phyloP scores from a whole-genome alignment of 2,888 invertebrate species.

The Leptinotarsa juncta region DNA sequence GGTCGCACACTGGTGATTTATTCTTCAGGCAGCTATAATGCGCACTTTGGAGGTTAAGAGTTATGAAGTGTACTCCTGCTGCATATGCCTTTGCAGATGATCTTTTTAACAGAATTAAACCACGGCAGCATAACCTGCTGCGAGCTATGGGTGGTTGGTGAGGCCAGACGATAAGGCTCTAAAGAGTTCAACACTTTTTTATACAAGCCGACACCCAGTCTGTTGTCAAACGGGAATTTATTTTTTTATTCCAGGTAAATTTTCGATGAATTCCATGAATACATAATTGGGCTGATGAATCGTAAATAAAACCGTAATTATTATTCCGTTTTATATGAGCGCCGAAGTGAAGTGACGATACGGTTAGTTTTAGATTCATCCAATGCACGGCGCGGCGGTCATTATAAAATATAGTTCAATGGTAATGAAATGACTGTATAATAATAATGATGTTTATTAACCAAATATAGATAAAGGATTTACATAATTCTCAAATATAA shows the following conservation, averaged over 20 bases:
- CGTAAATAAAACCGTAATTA: constrained; percentile 11
- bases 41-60: constrained; percentile 48
- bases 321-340: neutral
- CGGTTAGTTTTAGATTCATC: neutral
- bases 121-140: constrained; percentile 56
- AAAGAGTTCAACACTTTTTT: constrained; percentile 39
- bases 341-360: neutral
- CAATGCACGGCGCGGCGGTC: neutral
- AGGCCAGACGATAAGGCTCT: constrained; percentile 35
- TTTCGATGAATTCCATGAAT: constrained; percentile 17
- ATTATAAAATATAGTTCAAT: neutral
- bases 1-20: constrained; percentile 56
- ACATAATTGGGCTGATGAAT: constrained; percentile 9
- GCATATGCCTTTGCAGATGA: constrained; percentile 48
- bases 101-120: constrained; percentile 58
- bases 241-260: constrained; percentile 16
- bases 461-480: too few species aligned
- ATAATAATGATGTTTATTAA: too few species aligned
- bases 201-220: constrained; percentile 16
- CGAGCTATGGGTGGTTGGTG: constrained; percentile 51
- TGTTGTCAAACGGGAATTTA: constrained; percentile 16
- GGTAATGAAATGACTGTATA: neutral
- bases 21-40: constrained; percentile 45
- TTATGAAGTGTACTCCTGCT: constrained; percentile 39
- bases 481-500: too few species aligned